Conservation (phyloP, 2,888 invertebrate genomes). For the Theretra japonica region DNA sequence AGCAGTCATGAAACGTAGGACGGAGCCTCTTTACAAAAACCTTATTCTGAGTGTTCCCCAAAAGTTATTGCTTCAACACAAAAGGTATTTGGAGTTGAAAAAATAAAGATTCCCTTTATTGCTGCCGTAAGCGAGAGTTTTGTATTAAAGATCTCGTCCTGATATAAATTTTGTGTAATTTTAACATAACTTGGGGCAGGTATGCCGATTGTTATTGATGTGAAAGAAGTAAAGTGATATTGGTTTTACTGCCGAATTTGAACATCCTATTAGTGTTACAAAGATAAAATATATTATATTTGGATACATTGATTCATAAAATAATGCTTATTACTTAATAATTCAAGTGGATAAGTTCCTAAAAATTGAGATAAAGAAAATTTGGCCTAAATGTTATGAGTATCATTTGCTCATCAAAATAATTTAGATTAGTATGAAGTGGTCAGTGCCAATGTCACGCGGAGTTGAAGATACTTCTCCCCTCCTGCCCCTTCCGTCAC, state of each 20-base stretch:
- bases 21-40: constrained; percentile 5
- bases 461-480: too few species aligned
- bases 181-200: neutral
- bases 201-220: neutral
- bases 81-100: constrained; percentile 19
- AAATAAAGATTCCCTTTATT: constrained; percentile 19
- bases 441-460: too few species aligned
- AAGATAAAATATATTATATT: neutral
- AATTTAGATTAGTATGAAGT: too few species aligned
- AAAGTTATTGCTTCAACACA: constrained; percentile 21
- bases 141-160: neutral
- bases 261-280: neutral
- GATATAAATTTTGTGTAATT: neutral
- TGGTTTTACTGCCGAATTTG: neutral
- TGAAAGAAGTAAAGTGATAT: neutral
- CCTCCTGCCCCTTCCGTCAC: too few species aligned
- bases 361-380: too few species aligned
- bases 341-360: too few species aligned
- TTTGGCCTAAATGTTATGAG: too few species aligned
- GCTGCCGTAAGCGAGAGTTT: neutral
- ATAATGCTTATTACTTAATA: too few species aligned
- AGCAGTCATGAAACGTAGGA: neutral
- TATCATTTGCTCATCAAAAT: too few species aligned
- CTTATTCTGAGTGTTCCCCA: constrained; percentile 19
- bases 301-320: neutral